A percentile compares a stretch with the other conserved stretches of the same genome.
phyloP scores from a whole-genome alignment of 2,888 invertebrate species.

The Copidosoma aretas region DNA sequence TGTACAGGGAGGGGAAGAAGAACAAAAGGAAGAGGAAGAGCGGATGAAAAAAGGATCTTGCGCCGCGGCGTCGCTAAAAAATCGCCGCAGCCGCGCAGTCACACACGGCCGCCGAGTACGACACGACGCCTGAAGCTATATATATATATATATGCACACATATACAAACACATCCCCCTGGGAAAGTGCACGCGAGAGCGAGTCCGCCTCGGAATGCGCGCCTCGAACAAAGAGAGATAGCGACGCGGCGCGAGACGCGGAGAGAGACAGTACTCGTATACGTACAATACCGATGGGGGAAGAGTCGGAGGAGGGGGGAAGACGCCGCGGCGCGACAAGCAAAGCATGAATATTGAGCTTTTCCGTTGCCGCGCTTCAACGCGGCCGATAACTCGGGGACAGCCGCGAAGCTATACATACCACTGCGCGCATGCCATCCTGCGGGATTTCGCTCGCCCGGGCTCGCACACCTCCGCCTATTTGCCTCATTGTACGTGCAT shows the following conservation, averaged over 20 bases:
- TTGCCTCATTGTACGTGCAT: too few species aligned
- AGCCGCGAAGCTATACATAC: too few species aligned
- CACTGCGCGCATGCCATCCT: too few species aligned
- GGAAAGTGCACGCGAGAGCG: conserved; percentile 14
- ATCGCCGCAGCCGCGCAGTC: too few species aligned
- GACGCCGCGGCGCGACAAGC: neutral
- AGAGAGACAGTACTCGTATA: neutral
- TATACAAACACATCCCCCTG: conserved; percentile 9
- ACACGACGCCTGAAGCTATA: neutral
- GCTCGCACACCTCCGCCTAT: too few species aligned
- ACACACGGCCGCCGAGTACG: neutral
- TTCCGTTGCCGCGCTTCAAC: conserved; percentile 3
- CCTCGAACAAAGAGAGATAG: conserved; percentile 22
- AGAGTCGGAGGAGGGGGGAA: neutral
- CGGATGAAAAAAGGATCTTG: too few species aligned
- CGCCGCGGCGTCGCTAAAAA: neutral
- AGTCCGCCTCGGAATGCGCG: conserved; percentile 10
- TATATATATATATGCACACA: too few species aligned
- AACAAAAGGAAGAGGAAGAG: too few species aligned
- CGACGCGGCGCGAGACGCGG: neutral
- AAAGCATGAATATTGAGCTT: conserved; percentile 21
- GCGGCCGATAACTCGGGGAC: too few species aligned
- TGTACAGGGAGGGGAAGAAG: too few species aligned
- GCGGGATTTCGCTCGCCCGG: too few species aligned
- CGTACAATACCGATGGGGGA: too few species aligned